phyloP scores from a whole-genome alignment of 1,140 invertebrate genomes.

The Teleopsis dalmanni region DNA sequence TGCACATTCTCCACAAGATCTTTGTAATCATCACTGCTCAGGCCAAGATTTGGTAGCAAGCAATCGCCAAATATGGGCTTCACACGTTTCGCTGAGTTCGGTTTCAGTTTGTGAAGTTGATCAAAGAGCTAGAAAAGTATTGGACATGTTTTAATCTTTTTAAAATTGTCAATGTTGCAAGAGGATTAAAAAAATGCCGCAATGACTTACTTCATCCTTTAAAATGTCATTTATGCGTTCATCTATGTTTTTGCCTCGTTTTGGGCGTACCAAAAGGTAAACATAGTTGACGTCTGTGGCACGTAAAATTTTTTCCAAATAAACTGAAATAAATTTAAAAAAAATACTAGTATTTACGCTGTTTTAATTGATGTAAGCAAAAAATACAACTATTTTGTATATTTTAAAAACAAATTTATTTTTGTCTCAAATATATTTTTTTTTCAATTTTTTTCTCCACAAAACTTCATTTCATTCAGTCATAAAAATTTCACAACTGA shows the following conservation, averaged over 20 bases:
- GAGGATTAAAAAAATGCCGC: neutral
- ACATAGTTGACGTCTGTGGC: conserved; percentile 63
- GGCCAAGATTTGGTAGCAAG: conserved; percentile 55
- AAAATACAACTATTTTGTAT: too few species aligned
- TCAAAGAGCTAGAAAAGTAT: conserved; percentile 7
- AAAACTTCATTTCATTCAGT: too few species aligned
- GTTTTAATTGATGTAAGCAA: too few species aligned
- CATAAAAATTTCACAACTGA: too few species aligned
- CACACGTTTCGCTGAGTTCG: conserved; percentile 12
- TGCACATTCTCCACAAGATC: conserved; percentile 46
- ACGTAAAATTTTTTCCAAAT: conserved; percentile 74
- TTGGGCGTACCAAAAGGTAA: conserved; percentile 66
- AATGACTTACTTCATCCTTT: conserved; percentile 39
- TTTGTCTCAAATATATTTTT: too few species aligned
- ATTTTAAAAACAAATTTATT: too few species aligned
- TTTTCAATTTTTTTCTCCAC: too few species aligned
- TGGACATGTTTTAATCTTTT: neutral
- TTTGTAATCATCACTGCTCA: conserved; percentile 51
- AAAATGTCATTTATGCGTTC: conserved; percentile 60
- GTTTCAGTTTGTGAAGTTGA: conserved; percentile 8
- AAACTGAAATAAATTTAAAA: conserved; percentile 34
- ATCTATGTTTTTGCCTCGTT: conserved; percentile 63
- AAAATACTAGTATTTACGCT: too few species aligned
- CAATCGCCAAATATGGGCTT: conserved; percentile 52
- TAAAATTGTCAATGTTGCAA: neutral